These are phyloP conservation scores for Macrostomum lignano DNA, from an alignment of 1,140 invertebrate species.

Conservation along the genomic window DNA sequence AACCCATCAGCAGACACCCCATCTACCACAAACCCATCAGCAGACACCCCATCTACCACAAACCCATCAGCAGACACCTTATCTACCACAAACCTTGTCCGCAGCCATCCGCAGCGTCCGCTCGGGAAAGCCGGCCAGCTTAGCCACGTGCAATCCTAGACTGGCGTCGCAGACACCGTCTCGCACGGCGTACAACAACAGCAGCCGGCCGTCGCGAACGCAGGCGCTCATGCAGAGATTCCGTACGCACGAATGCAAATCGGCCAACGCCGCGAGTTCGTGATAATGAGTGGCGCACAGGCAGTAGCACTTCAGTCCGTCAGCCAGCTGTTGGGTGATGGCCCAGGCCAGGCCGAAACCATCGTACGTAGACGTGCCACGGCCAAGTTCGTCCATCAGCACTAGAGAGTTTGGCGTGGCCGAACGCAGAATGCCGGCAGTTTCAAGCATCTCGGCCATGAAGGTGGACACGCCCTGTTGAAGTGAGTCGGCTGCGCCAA, in stretches of 20 bases:
- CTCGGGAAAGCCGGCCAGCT: constrained; percentile 55
- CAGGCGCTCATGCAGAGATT: constrained; percentile 63
- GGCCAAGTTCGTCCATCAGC: constrained; percentile 80
- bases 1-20: no score
- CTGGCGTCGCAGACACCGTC: constrained; percentile 60
- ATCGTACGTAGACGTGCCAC: constrained; percentile 91
- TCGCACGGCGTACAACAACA: constrained; percentile 49
- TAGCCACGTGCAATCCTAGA: constrained; percentile 77
- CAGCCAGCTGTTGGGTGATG: constrained; percentile 45
- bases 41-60: no score
- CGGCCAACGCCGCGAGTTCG: constrained; percentile 47
- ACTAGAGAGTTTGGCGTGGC: constrained; percentile 65
- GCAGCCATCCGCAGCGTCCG: no score
- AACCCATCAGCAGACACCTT: no score
- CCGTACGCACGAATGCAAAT: constrained; percentile 34
- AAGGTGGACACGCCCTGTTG: constrained; percentile 75
- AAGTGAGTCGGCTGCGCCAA: constrained; percentile 68
- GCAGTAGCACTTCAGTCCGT: constrained; percentile 49
- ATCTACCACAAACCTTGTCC: no score
- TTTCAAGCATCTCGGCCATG: constrained; percentile 94
- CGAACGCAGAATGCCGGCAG: constrained; percentile 51
- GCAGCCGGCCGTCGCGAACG: constrained; percentile 38
- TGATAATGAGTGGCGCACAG: constrained; percentile 95
- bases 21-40: no score
- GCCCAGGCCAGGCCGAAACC: constrained; percentile 90